These are phyloP conservation scores for Gymnocheta viridis DNA, from an alignment of 2,888 invertebrate genomes.

Conservation along the genomic window DNA sequence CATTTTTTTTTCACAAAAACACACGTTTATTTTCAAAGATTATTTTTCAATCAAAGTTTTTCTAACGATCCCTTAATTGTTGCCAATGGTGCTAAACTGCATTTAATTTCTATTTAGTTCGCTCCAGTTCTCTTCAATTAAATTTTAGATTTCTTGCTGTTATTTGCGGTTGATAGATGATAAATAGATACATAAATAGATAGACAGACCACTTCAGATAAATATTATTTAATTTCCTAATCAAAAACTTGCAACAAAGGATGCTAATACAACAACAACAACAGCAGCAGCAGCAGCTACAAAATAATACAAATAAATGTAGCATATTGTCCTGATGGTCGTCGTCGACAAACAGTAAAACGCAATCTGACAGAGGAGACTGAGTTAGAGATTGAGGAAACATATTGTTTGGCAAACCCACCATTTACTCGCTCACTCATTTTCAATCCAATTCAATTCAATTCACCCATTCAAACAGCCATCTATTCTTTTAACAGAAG, in stretches of 20 bases:
- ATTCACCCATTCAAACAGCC: not conserved
- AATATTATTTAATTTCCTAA: constrained; percentile 73
- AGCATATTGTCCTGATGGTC: constrained; percentile 42
- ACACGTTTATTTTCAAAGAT: no score
- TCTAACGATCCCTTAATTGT: no score
- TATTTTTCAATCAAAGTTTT: no score
- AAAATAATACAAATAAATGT: constrained; percentile 28
- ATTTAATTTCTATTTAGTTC: constrained; percentile 32
- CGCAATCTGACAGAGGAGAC: constrained; percentile 29
- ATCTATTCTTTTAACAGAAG: constrained; percentile 53
- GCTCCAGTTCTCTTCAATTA: constrained; percentile 37
- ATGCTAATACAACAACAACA: constrained; percentile 43
- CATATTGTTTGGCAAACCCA: constrained; percentile 67
- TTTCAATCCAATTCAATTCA: constrained; percentile 22
- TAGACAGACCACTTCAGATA: constrained; percentile 70
- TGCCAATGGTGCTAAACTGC: not conserved
- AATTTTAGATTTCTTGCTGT: constrained; percentile 20
- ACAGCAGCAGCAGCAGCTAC: no score
- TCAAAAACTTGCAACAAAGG: constrained; percentile 68
- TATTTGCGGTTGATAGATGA: constrained; percentile 67
- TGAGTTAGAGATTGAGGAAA: constrained; percentile 59
- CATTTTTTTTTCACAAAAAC: no score
- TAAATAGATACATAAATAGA: not conserved
- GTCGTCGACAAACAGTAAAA: constrained; percentile 27
- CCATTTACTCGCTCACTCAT: constrained; percentile 54